Evolutionary conservation across 2,113 vertebrate genomes (phyloP).

Genomic region (Oostethus manadensis): DNA sequence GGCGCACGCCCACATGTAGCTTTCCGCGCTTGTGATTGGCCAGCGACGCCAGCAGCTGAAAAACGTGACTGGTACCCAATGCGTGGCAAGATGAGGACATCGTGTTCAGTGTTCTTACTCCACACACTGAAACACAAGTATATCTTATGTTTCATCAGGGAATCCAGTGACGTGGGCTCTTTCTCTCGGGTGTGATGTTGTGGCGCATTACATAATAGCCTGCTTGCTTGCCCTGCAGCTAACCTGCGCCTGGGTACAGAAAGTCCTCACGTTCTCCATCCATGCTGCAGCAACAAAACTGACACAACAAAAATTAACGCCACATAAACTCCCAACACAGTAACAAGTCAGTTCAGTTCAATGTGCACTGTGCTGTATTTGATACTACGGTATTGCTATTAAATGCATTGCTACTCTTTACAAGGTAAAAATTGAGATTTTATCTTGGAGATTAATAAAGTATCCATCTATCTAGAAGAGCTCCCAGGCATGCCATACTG

Average conservation of each 20-base stretch:
- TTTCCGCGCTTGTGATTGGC: conserved; percentile 53
- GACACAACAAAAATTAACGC: not conserved
- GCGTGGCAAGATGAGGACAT: conserved; percentile 48
- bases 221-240: conserved; percentile 1
- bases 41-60: conserved; percentile 29
- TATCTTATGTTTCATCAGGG: conserved; percentile 10
- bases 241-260: conserved; percentile 10
- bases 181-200: conserved; percentile 7
- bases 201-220: conserved; percentile 38
- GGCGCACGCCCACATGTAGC: conserved; percentile 21
- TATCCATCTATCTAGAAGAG: no score
- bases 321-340: not conserved
- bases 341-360: not conserved
- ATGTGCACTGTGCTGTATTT: not conserved
- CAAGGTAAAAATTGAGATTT: no score
- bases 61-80: conserved; percentile 66
- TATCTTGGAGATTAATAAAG: no score
- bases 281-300: not conserved
- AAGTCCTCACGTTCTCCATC: not conserved
- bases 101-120: conserved; percentile 36
- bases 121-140: not conserved
- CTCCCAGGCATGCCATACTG: no score
- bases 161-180: conserved; percentile 28
- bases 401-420: no score
- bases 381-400: no score